Base-by-base conservation (phyloP, 2,888 invertebrate species). In the Margaritifera margaritifera region DNA sequence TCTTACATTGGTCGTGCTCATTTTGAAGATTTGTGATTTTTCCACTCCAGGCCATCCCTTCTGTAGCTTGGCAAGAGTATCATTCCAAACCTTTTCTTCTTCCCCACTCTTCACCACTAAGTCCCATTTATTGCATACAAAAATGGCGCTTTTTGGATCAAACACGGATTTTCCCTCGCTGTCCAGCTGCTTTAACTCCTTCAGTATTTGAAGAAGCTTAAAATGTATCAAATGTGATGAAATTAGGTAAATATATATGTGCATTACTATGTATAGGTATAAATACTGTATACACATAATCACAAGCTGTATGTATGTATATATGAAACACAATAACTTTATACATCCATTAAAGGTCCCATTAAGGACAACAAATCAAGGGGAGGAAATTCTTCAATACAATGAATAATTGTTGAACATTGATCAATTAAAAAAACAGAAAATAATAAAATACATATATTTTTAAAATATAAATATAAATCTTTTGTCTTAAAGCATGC, bases 121-220 rank as follows among this genome's bases (percentile, higher is more conserved):
- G 72, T 87, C 87, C 86, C 86, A 87, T 62, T 85, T 83, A 74
- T 87, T 87, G 72, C 86, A 86, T 11, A 87, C 85, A 73, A 87
- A 87, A 20, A 87, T 79, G 24, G 86, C 81, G 22, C 84, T 76
- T 18, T 76, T 69, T 5, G 81, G 83, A 67, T 86, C 83, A 69
- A 86, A 85, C 20, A 67, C 59, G 6, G 73, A 59, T 24, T 66
- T 68, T 6, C 75, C 77, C 42, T 76, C 74, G 18, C 59, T 55
- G 27, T 73, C 69, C 64, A 65, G 65, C 52, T 66, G 62, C 8
- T 57, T 67, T 57, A 72, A 72, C 52, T 51, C 58, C 53, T 64
- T 61, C 52, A 75, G 61, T 52, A 75, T 66, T 42, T 62, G 66
- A 24, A 70, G 51, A 6, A 75, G 64, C 75, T 75, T 65, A n/a